Evolutionary conservation across 2,888 invertebrate species (phyloP).

Genomic region (Crocallis elinguaria): DNA sequence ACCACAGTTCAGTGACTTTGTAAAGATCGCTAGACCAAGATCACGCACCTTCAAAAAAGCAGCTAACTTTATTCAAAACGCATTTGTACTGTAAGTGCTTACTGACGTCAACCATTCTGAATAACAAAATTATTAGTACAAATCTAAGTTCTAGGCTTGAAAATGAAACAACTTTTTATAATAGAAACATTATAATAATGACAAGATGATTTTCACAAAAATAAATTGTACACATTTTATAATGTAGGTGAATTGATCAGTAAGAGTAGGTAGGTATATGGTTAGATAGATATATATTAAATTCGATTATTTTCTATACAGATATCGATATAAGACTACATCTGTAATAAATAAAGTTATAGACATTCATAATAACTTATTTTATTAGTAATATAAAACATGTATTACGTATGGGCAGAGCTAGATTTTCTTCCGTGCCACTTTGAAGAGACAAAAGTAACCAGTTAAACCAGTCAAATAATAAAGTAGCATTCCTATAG

Average conservation of each 20-base stretch:
- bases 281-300: slow-evolving; percentile 27
- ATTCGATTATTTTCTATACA: slow-evolving; percentile 28
- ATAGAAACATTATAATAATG: slow-evolving; percentile 73
- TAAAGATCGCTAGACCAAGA: too few relatives aligned
- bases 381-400: neutral
- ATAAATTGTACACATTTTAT: slow-evolving; percentile 54
- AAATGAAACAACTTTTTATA: slow-evolving; percentile 50
- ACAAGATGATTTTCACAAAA: slow-evolving; percentile 75
- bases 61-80: too few relatives aligned
- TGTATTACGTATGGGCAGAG: too few relatives aligned
- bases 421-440: too few relatives aligned
- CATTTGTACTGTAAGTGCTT: too few relatives aligned
- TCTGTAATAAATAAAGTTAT: neutral
- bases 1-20: too few relatives aligned
- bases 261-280: slow-evolving; percentile 31
- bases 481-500: too few relatives aligned
- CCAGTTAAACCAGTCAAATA: too few relatives aligned
- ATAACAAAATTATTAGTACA: neutral
- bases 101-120: neutral
- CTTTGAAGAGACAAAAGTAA: too few relatives aligned
- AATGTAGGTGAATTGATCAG: slow-evolving; percentile 41
- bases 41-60: too few relatives aligned
- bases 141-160: neutral
- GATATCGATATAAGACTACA: slow-evolving; percentile 12
- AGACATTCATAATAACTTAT: neutral